Percentiles rank a stretch among this genome's conserved stretches.
These are phyloP conservation scores for Therioaphis trifolii DNA, from an alignment of 2,888 invertebrate species.

Conservation along the genomic window DNA sequence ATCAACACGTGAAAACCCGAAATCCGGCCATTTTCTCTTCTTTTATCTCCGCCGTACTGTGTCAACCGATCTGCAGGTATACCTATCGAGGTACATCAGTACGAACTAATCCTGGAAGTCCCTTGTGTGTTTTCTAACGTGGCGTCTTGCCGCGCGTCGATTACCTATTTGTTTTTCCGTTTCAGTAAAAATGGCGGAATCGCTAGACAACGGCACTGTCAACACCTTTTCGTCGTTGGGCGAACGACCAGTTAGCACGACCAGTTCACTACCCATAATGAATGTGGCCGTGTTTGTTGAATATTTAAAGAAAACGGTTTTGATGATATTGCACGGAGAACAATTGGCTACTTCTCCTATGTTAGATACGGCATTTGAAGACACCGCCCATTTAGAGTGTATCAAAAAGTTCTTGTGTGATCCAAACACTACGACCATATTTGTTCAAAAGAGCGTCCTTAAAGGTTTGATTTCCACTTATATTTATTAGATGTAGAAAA, in stretches of 20 bases:
- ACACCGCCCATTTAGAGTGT: constrained; percentile 84
- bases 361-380: constrained; percentile 81
- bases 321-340: constrained; percentile 81
- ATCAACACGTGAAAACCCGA: constrained; percentile 47
- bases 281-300: constrained; percentile 76
- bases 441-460: constrained; percentile 87
- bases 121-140: no score
- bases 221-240: constrained; percentile 45
- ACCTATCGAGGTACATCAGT: neutral
- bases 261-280: constrained; percentile 62
- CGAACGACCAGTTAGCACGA: no score
- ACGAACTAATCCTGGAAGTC: neutral
- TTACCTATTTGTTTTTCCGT: neutral
- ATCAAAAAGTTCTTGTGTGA: constrained; percentile 92
- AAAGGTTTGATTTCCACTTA: constrained; percentile 77
- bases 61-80: neutral
- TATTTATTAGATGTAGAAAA: neutral
- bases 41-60: constrained; percentile 5
- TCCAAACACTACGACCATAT: constrained; percentile 87
- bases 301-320: constrained; percentile 87
- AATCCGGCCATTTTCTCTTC: constrained; percentile 50
- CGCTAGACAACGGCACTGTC: constrained; percentile 52
- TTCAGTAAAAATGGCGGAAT: constrained; percentile 49
- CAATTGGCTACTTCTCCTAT: constrained; percentile 72
- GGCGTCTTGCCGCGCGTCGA: neutral